phyloP scores from a whole-genome alignment of 2,888 invertebrate species.

The Stenotaenia linearis region DNA sequence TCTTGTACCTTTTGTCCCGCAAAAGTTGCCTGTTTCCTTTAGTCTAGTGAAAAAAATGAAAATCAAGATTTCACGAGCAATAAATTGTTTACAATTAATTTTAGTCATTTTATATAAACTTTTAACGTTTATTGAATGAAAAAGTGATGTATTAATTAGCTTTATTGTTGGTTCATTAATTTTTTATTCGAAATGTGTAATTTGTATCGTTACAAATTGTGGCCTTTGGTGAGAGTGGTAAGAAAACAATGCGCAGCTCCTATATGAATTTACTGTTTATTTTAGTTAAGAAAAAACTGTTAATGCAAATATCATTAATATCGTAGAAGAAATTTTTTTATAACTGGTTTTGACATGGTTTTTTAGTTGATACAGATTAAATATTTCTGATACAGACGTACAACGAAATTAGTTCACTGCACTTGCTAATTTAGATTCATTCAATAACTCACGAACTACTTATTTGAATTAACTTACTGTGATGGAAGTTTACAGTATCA shows the following conservation, averaged over 20 bases:
- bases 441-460: neutral
- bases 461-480: neutral
- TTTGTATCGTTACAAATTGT: neutral
- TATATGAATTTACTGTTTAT: neutral
- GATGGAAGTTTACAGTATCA: neutral
- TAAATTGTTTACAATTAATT: neutral
- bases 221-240: neutral
- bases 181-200: neutral
- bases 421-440: neutral
- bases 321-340: neutral
- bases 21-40: neutral
- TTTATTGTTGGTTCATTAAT: neutral
- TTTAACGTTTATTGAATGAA: neutral
- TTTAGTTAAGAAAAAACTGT: neutral
- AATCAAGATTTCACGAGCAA: neutral
- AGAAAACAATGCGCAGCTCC: neutral
- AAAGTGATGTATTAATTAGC: neutral
- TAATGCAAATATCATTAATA: neutral
- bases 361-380: neutral
- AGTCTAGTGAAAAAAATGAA: neutral
- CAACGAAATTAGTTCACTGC: neutral
- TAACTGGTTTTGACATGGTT: neutral
- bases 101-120: neutral
- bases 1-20: neutral
- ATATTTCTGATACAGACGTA: neutral